A percentile compares a stretch with the other conserved stretches of the same genome.
phyloP scores from a whole-genome alignment of 1,140 invertebrate genomes.

The Stenopsyche tienmushanensis region DNA sequence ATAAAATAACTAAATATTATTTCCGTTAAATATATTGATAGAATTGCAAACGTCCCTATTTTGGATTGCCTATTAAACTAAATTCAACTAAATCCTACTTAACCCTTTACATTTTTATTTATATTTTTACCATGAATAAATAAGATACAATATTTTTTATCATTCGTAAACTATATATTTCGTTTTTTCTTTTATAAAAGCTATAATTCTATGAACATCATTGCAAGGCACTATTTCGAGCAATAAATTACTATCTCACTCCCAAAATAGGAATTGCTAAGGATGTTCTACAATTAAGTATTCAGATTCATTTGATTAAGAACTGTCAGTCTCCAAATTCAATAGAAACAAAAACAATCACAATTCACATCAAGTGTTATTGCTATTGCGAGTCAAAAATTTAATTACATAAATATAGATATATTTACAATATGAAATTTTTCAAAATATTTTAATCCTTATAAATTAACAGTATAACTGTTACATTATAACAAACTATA shows the following conservation, averaged over 20 bases:
- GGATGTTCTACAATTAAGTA: constrained; percentile 1
- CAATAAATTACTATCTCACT: background rate
- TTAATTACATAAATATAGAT: background rate
- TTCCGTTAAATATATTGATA: constrained; percentile 23
- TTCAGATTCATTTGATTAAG: constrained; percentile 4
- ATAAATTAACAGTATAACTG: background rate
- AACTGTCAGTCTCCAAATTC: constrained; percentile 2
- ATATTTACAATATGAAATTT: constrained; percentile 4
- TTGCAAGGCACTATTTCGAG: constrained; percentile 11
- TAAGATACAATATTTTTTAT: constrained; percentile 12
- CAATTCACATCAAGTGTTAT: background rate
- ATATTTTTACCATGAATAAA: constrained; percentile 16
- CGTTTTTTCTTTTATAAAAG: background rate
- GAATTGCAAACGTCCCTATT: constrained; percentile 39
- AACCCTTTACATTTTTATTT: background rate
- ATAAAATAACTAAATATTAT: constrained; percentile 17
- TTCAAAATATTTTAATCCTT: background rate
- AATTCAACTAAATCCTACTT: constrained; percentile 2
- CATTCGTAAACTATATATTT: background rate
- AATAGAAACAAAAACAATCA: background rate
- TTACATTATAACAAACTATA: background rate
- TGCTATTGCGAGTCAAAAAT: constrained; percentile 1
- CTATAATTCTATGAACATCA: constrained; percentile 2
- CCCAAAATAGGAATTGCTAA: background rate
- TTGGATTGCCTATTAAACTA: constrained; percentile 17